These are phyloP conservation scores for Cervus canadensis DNA, from an alignment of 2,113 vertebrate species.

Conservation along the genomic window DNA sequence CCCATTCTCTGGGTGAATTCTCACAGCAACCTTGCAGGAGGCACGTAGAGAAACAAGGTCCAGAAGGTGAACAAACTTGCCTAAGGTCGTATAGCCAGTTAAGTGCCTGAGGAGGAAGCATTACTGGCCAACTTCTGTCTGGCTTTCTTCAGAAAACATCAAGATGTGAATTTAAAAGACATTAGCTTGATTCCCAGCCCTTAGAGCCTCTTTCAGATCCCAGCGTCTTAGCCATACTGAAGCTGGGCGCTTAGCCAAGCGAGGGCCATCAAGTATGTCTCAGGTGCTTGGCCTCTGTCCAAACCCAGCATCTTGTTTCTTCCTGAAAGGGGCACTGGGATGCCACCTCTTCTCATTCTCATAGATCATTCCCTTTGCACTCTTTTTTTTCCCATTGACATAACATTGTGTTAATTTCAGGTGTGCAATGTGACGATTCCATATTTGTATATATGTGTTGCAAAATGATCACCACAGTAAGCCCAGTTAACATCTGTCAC, in stretches of 20 bases:
- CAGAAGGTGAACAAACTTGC: background rate
- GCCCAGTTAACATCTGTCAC: background rate
- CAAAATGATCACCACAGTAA: background rate
- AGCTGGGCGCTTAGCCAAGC: slow-evolving; percentile 39
- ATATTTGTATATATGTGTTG: background rate
- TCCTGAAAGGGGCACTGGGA: slow-evolving; percentile 15
- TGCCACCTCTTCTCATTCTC: slow-evolving; percentile 23
- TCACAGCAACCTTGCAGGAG: background rate
- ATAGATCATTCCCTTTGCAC: slow-evolving; percentile 28
- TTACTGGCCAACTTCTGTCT: slow-evolving; percentile 2
- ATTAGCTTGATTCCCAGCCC: slow-evolving; percentile 21
- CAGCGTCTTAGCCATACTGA: background rate
- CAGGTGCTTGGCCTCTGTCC: slow-evolving; percentile 22
- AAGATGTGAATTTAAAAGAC: slow-evolving; percentile 57
- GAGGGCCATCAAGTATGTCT: background rate
- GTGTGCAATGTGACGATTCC: background rate
- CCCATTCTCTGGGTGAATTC: background rate
- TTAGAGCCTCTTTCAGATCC: background rate
- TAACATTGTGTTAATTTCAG: background rate
- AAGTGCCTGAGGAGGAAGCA: slow-evolving; percentile 52
- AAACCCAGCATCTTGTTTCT: slow-evolving; percentile 40
- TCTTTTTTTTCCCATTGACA: background rate
- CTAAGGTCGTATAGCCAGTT: background rate
- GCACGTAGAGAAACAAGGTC: background rate
- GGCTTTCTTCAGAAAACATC: slow-evolving; percentile 52